A percentile compares a stretch with the other conserved stretches of the same genome.
Conservation (phyloP, 2,113 vertebrate genomes). For the Crotalus horridus region DNA sequence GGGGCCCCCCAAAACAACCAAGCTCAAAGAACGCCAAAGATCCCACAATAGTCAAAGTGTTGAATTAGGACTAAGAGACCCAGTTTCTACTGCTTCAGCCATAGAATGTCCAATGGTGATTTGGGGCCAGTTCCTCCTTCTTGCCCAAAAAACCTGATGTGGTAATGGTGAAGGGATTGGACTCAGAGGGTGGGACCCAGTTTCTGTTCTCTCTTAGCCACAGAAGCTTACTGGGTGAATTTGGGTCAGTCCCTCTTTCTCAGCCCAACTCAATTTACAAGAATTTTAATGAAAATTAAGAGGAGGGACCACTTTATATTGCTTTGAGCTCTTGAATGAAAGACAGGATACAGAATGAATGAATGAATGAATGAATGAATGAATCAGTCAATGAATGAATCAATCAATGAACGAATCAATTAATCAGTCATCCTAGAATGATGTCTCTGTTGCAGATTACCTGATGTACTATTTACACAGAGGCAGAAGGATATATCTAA, state of each 20-base stretch:
- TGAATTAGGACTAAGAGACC: neutral
- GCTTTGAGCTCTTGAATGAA: neutral
- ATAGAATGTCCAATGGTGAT: neutral
- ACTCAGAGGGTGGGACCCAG: neutral
- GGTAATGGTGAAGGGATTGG: neutral
- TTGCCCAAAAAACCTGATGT: neutral
- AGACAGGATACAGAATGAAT: neutral
- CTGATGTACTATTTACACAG: neutral
- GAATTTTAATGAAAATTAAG: neutral
- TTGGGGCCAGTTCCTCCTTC: neutral
- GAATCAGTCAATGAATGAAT: too few relatives aligned
- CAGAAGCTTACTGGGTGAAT: neutral
- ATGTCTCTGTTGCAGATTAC: neutral
- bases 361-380: neutral
- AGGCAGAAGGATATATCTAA: neutral
- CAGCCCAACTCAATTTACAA: neutral
- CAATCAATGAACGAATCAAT: too few relatives aligned
- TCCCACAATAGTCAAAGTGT: neutral
- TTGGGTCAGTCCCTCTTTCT: neutral
- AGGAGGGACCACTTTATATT: neutral
- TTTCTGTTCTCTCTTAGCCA: neutral
- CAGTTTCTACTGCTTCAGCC: neutral
- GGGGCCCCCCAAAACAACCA: too few relatives aligned
- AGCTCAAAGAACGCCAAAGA: too few relatives aligned
- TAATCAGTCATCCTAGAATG: neutral